These are phyloP conservation scores for Elephantulus edwardii DNA, from an alignment of 2,113 vertebrate genomes.

Conservation along the genomic window DNA sequence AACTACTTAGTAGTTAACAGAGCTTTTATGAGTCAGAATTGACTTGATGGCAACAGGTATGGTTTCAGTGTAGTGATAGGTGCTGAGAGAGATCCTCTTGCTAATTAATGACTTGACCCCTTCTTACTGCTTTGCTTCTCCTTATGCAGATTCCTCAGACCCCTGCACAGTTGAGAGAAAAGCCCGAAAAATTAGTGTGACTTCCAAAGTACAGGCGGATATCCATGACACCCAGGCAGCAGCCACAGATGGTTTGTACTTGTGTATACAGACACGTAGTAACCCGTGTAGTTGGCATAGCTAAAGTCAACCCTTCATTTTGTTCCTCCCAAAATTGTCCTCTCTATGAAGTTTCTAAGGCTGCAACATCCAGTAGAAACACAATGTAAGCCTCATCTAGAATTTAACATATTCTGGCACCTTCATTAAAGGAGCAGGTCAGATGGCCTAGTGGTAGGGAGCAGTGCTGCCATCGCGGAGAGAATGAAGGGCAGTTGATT, in stretches of 20 bases:
- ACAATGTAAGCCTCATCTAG: neutral
- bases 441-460: no score
- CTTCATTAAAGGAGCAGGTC: neutral
- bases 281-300: neutral
- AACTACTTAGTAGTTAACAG: neutral
- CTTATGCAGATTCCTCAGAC: conserved; percentile 76
- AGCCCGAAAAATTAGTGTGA: conserved; percentile 84
- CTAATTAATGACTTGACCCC: conserved; percentile 25
- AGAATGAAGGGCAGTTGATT: no score
- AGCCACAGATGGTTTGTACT: conserved; percentile 77
- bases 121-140: conserved; percentile 61
- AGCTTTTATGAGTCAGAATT: neutral
- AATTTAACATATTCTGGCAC: conserved; percentile 4
- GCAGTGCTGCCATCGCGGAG: no score
- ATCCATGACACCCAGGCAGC: conserved; percentile 77
- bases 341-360: conserved; percentile 10
- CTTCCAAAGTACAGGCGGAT: conserved; percentile 80
- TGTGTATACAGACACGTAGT: conserved; percentile 2
- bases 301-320: conserved; percentile 6
- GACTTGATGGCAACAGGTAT: neutral
- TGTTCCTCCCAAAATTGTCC: conserved; percentile 13
- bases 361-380: neutral
- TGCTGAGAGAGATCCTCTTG: neutral
- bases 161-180: conserved; percentile 80
- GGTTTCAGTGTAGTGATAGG: neutral